A percentile compares a stretch with the other conserved stretches of the same genome.
Conservation (phyloP, 2,113 vertebrate species). For the Scomber japonicus region DNA sequence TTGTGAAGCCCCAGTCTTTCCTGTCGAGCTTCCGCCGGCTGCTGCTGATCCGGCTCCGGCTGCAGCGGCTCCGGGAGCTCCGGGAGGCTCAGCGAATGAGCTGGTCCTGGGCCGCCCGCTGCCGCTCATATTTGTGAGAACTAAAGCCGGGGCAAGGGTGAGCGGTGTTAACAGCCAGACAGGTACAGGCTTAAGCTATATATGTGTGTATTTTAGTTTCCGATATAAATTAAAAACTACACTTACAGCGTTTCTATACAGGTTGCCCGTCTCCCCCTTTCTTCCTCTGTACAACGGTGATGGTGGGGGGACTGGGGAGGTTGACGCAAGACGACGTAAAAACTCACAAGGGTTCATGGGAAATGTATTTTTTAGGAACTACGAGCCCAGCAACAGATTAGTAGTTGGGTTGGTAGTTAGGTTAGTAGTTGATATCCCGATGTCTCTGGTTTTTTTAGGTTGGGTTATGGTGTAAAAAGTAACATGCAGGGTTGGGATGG, state of each 20-base stretch:
- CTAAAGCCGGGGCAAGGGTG: constrained; percentile 82
- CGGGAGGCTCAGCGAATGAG: constrained; percentile 89
- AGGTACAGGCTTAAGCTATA: constrained; percentile 51
- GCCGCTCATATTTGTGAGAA: constrained; percentile 88
- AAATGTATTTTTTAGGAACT: constrained; percentile 39
- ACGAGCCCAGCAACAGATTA: too few relatives aligned
- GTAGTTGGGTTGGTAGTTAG: too few relatives aligned
- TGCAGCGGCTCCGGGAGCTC: constrained; percentile 85
- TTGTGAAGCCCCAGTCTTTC: constrained; percentile 88
- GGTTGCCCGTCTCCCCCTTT: constrained; percentile 85
- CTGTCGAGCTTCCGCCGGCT: constrained; percentile 85
- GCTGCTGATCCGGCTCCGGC: constrained; percentile 84
- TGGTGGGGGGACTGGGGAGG: constrained; percentile 81
- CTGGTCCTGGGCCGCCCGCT: constrained; percentile 89
- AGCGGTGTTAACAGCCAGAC: constrained; percentile 69
- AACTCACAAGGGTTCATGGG: constrained; percentile 73
- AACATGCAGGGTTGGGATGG: too few relatives aligned
- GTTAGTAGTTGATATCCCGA: too few relatives aligned
- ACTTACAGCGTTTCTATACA: constrained; percentile 78
- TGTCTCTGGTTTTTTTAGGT: too few relatives aligned
- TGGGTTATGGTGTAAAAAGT: too few relatives aligned
- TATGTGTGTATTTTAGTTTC: constrained; percentile 57
- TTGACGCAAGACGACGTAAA: constrained; percentile 82
- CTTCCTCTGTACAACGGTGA: constrained; percentile 83
- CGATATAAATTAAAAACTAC: constrained; percentile 70